Evolutionary conservation across 2,113 vertebrate genomes (phyloP).

Genomic region (Epinephelus cyanopodus): DNA sequence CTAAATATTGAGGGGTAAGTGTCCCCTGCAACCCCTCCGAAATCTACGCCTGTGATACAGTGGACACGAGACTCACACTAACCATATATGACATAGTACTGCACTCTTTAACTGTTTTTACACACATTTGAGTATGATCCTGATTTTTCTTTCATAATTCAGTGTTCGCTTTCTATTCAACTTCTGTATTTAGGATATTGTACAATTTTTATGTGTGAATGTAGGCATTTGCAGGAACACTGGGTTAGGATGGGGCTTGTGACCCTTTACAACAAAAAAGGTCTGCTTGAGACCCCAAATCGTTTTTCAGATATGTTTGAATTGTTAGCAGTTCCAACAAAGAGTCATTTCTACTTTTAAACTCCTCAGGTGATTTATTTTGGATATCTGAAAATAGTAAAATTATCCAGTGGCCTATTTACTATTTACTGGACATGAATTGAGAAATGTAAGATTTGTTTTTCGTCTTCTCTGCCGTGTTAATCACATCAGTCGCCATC

Average conservation of each 20-base stretch:
- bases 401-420: not conserved
- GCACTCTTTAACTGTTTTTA: not conserved
- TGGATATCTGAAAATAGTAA: not conserved
- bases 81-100: not conserved
- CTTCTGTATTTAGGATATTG: not conserved
- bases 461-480: not conserved
- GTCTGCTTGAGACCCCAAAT: too few species aligned
- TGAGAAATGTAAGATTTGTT: not conserved
- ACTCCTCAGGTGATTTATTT: not conserved
- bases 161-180: not conserved
- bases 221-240: not conserved
- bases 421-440: not conserved
- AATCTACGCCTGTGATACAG: too few species aligned
- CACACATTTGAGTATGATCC: not conserved
- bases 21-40: too few species aligned
- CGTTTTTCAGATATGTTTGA: not conserved
- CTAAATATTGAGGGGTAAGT: too few species aligned
- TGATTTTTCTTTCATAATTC: not conserved
- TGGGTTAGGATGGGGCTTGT: not conserved
- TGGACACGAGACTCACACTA: not conserved
- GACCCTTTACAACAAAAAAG: not conserved
- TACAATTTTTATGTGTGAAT: not conserved
- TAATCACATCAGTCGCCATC: not conserved
- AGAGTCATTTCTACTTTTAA: not conserved
- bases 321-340: not conserved